Conservation (phyloP, 1,140 invertebrate genomes). For the Ridgeia piscesae region DNA sequence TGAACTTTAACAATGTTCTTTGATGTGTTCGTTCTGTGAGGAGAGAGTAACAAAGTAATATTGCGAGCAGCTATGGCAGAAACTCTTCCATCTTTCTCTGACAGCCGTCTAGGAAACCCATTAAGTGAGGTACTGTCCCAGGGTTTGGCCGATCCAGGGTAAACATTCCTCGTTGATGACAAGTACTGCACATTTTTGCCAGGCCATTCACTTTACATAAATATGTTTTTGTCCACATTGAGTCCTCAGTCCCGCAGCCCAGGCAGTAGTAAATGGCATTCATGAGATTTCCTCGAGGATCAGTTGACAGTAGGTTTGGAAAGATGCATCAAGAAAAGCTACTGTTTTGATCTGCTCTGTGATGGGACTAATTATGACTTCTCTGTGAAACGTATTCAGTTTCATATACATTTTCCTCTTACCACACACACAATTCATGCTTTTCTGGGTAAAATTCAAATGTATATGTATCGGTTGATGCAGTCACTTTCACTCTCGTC, state of each 20-base stretch:
- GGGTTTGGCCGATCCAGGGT: not conserved
- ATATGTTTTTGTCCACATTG: not conserved
- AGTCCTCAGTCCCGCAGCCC: not conserved
- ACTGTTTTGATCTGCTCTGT: not conserved
- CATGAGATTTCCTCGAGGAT: not conserved
- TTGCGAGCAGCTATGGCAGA: not conserved
- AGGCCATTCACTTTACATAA: not conserved
- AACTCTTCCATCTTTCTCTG: not conserved
- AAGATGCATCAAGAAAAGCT: not conserved
- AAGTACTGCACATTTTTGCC: not conserved
- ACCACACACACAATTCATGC: not conserved
- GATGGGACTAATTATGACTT: not conserved
- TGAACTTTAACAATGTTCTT: not conserved
- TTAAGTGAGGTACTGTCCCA: not conserved
- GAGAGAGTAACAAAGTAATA: not conserved
- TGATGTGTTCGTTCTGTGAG: too few relatives aligned
- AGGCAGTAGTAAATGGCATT: not conserved
- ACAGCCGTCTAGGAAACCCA: not conserved
- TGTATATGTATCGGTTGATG: not conserved
- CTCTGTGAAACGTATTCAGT: not conserved
- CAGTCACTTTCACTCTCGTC: not conserved
- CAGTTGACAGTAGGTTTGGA: not conserved
- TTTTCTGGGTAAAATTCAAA: not conserved
- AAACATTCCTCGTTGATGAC: not conserved
- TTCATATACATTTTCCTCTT: not conserved